phyloP scores from a whole-genome alignment of 2,797 vertebrate species.

The Oryzias dopingdopingensis region DNA sequence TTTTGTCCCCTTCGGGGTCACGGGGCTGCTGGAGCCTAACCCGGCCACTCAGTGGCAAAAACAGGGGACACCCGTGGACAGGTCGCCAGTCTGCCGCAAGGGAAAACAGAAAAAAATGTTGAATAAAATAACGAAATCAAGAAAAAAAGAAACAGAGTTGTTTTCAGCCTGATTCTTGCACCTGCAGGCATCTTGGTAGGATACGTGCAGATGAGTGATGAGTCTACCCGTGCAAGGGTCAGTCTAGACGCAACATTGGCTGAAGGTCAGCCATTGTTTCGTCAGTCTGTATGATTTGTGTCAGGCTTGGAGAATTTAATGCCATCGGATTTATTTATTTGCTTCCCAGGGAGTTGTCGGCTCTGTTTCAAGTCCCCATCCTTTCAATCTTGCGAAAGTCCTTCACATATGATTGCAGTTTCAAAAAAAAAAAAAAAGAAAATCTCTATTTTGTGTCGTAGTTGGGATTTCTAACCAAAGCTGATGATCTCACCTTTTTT shows the following conservation, averaged over 20 bases:
- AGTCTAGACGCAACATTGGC: constrained; percentile 30
- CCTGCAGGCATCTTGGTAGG: constrained; percentile 41
- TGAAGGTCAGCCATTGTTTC: constrained; percentile 58
- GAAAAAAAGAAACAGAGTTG: background rate
- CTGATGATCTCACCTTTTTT: no score
- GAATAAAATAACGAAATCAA: background rate
- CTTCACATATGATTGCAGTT: constrained; percentile 29
- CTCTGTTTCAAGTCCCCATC: constrained; percentile 11
- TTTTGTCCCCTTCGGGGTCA: no score
- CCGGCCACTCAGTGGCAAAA: no score
- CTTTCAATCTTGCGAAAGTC: constrained; percentile 21
- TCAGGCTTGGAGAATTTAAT: constrained; percentile 35
- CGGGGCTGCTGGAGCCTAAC: no score
- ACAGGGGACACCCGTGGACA: no score
- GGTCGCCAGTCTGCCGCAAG: no score
- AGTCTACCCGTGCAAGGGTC: constrained; percentile 19
- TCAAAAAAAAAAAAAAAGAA: constrained; percentile 7
- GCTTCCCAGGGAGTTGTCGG: constrained; percentile 12
- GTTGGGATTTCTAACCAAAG: constrained; percentile 1
- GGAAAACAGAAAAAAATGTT: no score
- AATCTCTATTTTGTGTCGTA: constrained; percentile 1
- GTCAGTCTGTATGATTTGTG: constrained; percentile 37
- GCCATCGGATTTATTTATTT: constrained; percentile 11
- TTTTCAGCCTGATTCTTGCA: constrained; percentile 31
- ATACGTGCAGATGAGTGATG: constrained; percentile 46